Conservation (phyloP, 2,888 invertebrate species). For the Autographa pulchrina region DNA sequence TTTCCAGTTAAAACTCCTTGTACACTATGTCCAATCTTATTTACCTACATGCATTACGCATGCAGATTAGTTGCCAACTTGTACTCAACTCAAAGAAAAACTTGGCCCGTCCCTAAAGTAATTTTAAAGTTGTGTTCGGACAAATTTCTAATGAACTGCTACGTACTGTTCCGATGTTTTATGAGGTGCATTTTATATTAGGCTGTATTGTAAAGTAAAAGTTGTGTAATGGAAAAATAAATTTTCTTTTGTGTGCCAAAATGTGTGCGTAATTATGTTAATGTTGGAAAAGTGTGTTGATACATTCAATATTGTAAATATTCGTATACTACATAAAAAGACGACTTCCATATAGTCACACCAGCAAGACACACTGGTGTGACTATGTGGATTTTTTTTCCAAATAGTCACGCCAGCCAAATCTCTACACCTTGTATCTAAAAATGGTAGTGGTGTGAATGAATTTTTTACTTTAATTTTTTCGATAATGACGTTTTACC, state of each 20-base stretch:
- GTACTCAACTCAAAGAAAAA: conserved; percentile 75
- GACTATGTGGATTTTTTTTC: no score
- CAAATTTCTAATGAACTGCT: conserved; percentile 71
- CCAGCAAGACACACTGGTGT: no score
- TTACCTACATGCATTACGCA: conserved; percentile 81
- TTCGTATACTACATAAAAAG: no score
- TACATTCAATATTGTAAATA: background rate
- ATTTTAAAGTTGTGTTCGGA: conserved; percentile 71
- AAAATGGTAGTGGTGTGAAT: no score
- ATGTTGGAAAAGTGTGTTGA: background rate
- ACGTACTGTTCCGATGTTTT: conserved; percentile 44
- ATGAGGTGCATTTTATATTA: conserved; percentile 46
- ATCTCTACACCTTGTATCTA: no score
- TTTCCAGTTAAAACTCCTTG: conserved; percentile 63
- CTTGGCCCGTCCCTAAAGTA: conserved; percentile 68
- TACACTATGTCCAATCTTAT: conserved; percentile 66
- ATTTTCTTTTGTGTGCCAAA: background rate
- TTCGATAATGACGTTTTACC: no score
- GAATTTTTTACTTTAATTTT: no score
- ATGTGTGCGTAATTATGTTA: background rate
- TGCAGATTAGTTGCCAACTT: conserved; percentile 80
- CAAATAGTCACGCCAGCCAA: no score
- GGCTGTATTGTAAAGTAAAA: background rate
- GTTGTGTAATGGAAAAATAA: background rate
- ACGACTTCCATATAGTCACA: no score